phyloP scores from a whole-genome alignment of 2,113 vertebrate species.

The Dermatemys mawii region DNA sequence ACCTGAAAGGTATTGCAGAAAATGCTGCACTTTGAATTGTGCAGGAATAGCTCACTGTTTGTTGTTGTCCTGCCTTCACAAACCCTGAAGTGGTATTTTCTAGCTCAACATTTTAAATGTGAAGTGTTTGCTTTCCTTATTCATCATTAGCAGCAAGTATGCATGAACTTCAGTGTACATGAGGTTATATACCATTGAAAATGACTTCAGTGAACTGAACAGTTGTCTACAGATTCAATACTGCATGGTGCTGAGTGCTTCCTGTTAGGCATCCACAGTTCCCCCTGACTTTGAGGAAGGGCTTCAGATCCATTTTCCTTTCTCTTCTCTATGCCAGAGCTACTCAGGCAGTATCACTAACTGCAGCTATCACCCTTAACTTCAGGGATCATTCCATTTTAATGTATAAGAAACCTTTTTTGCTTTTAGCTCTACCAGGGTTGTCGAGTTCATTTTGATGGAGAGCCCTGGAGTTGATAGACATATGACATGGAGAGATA shows the following conservation, averaged over 20 bases:
- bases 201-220: constrained; percentile 30
- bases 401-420: background rate
- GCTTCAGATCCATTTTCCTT: background rate
- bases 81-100: background rate
- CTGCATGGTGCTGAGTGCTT: background rate
- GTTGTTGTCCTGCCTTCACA: background rate
- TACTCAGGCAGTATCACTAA: background rate
- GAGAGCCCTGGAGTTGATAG: background rate
- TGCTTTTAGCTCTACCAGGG: background rate
- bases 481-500: background rate
- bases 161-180: constrained; percentile 33
- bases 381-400: background rate
- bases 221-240: background rate
- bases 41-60: background rate
- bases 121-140: constrained; percentile 26
- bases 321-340: background rate
- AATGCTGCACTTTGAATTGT: background rate
- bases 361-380: background rate
- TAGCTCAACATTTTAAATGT: background rate
- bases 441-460: background rate
- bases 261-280: background rate
- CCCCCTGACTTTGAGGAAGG: background rate
- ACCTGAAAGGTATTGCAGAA: background rate
- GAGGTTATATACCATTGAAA: constrained; percentile 23
- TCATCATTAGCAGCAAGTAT: constrained; percentile 36